Base-by-base conservation (phyloP, 2,888 invertebrate genomes). In the Automeris io region DNA sequence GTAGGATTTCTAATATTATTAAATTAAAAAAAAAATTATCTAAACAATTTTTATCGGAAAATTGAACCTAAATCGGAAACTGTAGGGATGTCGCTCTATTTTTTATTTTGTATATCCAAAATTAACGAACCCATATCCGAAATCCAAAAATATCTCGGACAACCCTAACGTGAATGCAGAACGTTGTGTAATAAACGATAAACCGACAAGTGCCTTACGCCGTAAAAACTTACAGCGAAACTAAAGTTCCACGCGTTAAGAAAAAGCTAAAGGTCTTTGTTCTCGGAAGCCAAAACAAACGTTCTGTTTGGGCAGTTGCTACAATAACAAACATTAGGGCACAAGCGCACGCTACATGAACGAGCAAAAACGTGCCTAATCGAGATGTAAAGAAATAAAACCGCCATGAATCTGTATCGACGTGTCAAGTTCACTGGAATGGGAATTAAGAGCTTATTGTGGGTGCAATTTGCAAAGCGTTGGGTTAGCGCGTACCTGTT, bases 221-320 rank as follows among this genome's bases (percentile, higher is more conserved):
- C 58, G 57, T 76, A 72, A 75, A 76, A 79, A 75, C 70, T 75
- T 73, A 62, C 68, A 74, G 71, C 63, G 53, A 61, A 63, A 61
- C 64, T 58, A 63, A 67, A 68, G 59, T 64, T 56, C 47, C 51
- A 50, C 51, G 54, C 57, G 65, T 56, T 54, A 58, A 62, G 67
- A 63, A 70, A 72, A 68, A 69, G 54, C 61, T 61, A 62, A 72
- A 69, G 62, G 63, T 72, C 80, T 80, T 83, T 83, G 82, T 85
- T 82, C 77, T 73, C 57, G 49, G 60, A 63, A 80, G 82, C 75
- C 83, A 82, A 83, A 85, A 83, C 82, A 82, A 73, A 73, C 69
- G 63, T 51, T 52, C 54, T 74, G 79, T 80, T 79, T 76, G 71
- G 70, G 69, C 67, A 65, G 72, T 77, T 66, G 70, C 66, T 76